Evolutionary conservation across 2,797 vertebrate species (phyloP), one percentile per base, ranked within the genome.

Genomic region (Crypturellus tataupa): DNA sequence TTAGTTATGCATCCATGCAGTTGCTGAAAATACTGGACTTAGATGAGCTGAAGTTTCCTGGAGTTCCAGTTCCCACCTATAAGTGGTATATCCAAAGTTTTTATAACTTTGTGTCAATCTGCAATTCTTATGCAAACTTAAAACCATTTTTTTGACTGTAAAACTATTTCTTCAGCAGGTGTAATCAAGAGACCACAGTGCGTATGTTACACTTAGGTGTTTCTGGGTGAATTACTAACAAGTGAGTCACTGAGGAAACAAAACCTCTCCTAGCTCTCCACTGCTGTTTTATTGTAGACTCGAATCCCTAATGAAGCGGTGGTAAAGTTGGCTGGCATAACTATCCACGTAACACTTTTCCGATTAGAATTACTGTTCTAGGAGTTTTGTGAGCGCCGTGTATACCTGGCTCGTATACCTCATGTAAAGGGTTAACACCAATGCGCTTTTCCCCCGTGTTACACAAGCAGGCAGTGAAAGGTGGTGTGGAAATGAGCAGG

Each of bases 1-100:
- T 35, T 80, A 85, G 4, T 55, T 53, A 37, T 60, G 31, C 86
- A 14, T 68, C 93, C 39, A 64, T 85, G 40, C 40, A 60, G 55
- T 37, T 85, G 40, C 59, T 80, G 8, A 75, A 42, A 80, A 96
- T 92, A 49, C 15, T 18, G 69, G 69, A 64, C 59, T 85, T 95
- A 17, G 0, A 8, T 49, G 73, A 82, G 25, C 29, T 76, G 68
- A 78, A 77, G 51, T 37, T 2, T 55, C 42, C 64, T 47, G 62
- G 79, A 90, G 62, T 44, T 73, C 21, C 47, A 37, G 17, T 68
- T 94, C 3, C 10, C 39, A 39, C 9, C 56, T 40, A 37, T 58
- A 92, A 67, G 39, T 0, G 3, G 20, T 44, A 27, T 39, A 65
- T 87, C 25, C 29, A 44, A 11, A 16, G 42, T 19, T 56, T 46